phyloP scores from a whole-genome alignment of 2,113 vertebrate species.

The Gasterosteus nipponicus region DNA sequence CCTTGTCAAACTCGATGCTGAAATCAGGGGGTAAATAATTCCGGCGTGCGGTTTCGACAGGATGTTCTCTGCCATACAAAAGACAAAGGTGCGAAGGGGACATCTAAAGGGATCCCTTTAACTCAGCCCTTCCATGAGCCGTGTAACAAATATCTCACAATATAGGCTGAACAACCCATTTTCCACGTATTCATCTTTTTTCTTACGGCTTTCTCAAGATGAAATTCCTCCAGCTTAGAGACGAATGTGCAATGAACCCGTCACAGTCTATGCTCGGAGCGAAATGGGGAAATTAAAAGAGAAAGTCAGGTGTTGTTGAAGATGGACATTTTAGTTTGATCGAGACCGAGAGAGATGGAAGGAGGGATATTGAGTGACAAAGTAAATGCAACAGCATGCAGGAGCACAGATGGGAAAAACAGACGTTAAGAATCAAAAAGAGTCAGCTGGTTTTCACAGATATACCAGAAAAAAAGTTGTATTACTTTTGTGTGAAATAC shows the following conservation, averaged over 20 bases:
- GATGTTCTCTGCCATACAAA: conserved; percentile 42
- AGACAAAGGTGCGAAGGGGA: conserved; percentile 26
- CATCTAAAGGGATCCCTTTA: conserved; percentile 37
- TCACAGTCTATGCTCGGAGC: conserved; percentile 37
- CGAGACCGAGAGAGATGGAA: not conserved
- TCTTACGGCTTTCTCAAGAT: conserved; percentile 63
- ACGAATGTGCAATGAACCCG: conserved; percentile 51
- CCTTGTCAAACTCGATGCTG: conserved; percentile 36
- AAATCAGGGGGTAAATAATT: conserved; percentile 54
- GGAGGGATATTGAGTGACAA: conserved; percentile 38
- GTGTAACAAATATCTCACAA: conserved; percentile 65
- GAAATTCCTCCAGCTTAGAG: conserved; percentile 48
- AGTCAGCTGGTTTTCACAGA: conserved; percentile 53
- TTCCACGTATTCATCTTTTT: conserved; percentile 67
- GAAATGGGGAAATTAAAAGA: conserved; percentile 36
- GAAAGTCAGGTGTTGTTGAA: conserved; percentile 50
- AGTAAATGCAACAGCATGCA: conserved; percentile 45
- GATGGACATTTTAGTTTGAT: conserved; percentile 26
- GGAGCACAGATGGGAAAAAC: conserved; percentile 39
- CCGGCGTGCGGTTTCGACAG: conserved; percentile 21
- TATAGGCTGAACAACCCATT: conserved; percentile 65
- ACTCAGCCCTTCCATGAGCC: conserved; percentile 58
- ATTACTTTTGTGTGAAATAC: conserved; percentile 31
- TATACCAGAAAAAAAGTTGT: conserved; percentile 29
- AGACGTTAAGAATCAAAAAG: conserved; percentile 40